These are phyloP conservation scores for Pheucticus melanocephalus DNA, from an alignment of 2,113 vertebrate genomes.

Conservation along the genomic window DNA sequence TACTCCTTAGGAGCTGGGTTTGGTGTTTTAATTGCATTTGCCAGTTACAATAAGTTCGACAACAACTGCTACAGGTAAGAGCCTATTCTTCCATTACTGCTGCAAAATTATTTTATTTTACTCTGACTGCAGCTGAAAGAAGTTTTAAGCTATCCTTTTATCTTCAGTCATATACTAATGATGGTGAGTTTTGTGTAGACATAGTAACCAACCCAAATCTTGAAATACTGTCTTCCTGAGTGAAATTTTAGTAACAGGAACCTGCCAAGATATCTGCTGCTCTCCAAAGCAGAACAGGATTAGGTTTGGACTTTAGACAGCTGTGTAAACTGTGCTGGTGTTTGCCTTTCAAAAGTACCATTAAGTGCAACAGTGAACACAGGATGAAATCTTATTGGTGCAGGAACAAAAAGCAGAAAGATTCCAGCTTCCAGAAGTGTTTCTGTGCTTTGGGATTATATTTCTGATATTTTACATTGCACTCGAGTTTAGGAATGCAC, in stretches of 20 bases:
- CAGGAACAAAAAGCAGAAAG: background rate
- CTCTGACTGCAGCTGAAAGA: background rate
- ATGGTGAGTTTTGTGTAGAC: background rate
- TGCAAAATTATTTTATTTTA: background rate
- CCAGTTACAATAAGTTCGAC: constrained; percentile 98
- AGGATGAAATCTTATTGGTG: background rate
- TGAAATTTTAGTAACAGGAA: constrained; percentile 21
- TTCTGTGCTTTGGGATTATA: background rate
- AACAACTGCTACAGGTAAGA: constrained; percentile 98
- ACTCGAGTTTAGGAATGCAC: background rate
- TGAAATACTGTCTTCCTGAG: background rate
- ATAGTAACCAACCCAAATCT: constrained; percentile 24
- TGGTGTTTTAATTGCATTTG: constrained; percentile 95
- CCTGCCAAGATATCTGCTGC: background rate
- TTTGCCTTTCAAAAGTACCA: constrained; percentile 48
- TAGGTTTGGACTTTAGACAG: constrained; percentile 42
- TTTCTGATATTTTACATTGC: background rate
- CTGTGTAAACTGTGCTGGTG: constrained; percentile 47
- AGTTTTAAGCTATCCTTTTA: background rate
- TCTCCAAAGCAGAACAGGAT: constrained; percentile 18
- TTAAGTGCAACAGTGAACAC: background rate
- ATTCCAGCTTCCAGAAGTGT: background rate
- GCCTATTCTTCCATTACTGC: background rate
- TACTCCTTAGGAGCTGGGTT: constrained; percentile 97
- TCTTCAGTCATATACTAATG: background rate